Evolutionary conservation across 2,888 invertebrate genomes (phyloP).

Genomic region (Oscheius sp.): DNA sequence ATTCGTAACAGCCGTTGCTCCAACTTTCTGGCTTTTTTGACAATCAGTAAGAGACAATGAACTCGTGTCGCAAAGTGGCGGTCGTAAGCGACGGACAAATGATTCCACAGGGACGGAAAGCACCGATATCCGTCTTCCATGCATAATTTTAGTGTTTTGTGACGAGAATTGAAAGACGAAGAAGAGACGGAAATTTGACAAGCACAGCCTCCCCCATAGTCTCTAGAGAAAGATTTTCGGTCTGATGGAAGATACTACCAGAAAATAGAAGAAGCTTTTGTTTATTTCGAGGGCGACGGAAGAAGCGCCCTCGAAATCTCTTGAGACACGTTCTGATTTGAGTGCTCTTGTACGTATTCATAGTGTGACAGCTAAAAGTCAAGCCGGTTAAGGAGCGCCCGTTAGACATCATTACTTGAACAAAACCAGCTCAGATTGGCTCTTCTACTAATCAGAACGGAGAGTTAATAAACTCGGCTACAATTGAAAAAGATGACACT

Average conservation of each 20-base stretch:
- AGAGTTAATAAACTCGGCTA: no score
- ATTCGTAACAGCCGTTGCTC: not conserved
- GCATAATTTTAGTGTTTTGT: slow-evolving; percentile 1
- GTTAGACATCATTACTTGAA: slow-evolving; percentile 11
- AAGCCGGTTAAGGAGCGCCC: slow-evolving; percentile 24
- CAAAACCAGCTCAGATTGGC: slow-evolving; percentile 7
- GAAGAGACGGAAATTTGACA: not conserved
- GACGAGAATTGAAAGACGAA: not conserved
- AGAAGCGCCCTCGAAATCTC: no score
- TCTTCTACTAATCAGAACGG: no score
- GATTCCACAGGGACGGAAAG: slow-evolving; percentile 15
- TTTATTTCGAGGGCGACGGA: no score
- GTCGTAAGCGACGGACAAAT: slow-evolving; percentile 13
- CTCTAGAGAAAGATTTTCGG: no score
- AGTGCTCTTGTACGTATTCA: slow-evolving; percentile 12
- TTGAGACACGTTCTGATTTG: not conserved
- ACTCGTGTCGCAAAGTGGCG: slow-evolving; percentile 23
- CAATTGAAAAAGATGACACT: no score
- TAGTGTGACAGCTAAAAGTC: not conserved
- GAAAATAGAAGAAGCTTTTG: no score
- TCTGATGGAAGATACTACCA: no score
- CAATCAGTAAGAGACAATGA: slow-evolving; percentile 2
- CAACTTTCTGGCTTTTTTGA: not conserved
- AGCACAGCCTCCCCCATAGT: no score
- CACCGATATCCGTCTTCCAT: slow-evolving; percentile 20